phyloP scores from a whole-genome alignment of 2,888 invertebrate genomes.

The Amphipyra tragopoginis region DNA sequence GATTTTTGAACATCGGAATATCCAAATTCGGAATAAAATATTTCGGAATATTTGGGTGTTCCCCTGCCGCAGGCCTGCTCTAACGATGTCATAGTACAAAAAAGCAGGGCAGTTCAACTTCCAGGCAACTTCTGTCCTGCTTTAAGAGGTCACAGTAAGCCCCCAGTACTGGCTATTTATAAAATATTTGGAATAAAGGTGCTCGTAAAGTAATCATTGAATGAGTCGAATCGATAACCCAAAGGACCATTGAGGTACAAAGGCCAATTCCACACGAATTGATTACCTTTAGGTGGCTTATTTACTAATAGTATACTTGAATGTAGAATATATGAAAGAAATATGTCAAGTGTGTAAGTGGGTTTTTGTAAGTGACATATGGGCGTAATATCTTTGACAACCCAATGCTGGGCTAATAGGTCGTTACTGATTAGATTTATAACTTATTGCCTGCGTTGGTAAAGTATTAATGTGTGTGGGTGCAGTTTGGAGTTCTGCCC shows the following conservation, averaged over 20 bases:
- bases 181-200: slow-evolving; percentile 10
- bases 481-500: slow-evolving; percentile 24
- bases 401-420: slow-evolving; percentile 9
- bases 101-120: too few relatives aligned
- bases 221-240: slow-evolving; percentile 25
- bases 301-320: slow-evolving; percentile 8
- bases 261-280: slow-evolving; percentile 28
- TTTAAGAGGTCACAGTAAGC: too few relatives aligned
- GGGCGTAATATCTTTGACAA: slow-evolving; percentile 10
- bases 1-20: too few relatives aligned
- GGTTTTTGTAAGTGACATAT: slow-evolving; percentile 18
- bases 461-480: slow-evolving; percentile 9
- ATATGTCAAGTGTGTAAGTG: slow-evolving; percentile 15
- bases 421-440: slow-evolving; percentile 22
- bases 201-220: slow-evolving; percentile 23
- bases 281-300: slow-evolving; percentile 32
- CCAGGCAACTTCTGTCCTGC: too few relatives aligned
- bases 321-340: background rate
- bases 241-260: slow-evolving; percentile 19
- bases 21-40: too few relatives aligned
- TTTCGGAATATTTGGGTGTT: too few relatives aligned
- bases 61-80: too few relatives aligned
- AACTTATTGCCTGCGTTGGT: background rate
- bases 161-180: background rate
- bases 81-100: too few relatives aligned